Percentiles rank a stretch among this genome's conserved stretches.
Evolutionary conservation across 2,797 vertebrate species (phyloP).

Genomic region (Pampus argenteus): DNA sequence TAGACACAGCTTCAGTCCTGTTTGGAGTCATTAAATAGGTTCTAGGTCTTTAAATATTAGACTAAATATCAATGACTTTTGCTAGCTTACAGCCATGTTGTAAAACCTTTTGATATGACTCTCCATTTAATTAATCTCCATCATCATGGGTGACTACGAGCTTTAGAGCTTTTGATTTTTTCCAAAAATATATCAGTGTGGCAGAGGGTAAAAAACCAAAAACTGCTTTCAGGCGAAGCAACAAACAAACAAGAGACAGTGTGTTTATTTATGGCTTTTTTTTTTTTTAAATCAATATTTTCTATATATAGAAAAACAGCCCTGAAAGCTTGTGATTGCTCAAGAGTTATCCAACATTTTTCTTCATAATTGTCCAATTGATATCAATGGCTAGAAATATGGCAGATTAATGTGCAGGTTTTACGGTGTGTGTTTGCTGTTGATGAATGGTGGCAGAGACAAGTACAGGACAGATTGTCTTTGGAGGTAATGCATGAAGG

Average conservation of each 20-base stretch:
- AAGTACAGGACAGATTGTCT: constrained; percentile 4
- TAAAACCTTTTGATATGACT: constrained; percentile 43
- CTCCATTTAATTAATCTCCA: constrained; percentile 31
- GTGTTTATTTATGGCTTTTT: constrained; percentile 32
- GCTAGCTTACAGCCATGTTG: constrained; percentile 14
- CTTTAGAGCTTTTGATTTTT: constrained; percentile 15
- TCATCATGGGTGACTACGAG: constrained; percentile 19
- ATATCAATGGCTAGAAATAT: constrained; percentile 21
- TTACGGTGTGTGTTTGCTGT: constrained; percentile 6
- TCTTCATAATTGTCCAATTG: constrained; percentile 7
- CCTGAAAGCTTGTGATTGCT: constrained; percentile 6
- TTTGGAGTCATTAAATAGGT: constrained; percentile 3
- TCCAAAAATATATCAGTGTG: constrained; percentile 38
- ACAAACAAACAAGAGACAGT: constrained; percentile 20
- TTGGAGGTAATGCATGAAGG: not conserved
- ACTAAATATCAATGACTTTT: constrained; percentile 1
- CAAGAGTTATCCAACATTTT: constrained; percentile 23
- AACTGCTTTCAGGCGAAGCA: constrained; percentile 14
- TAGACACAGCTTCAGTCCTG: not conserved
- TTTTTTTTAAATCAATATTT: constrained; percentile 34
- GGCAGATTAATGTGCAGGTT: constrained; percentile 22
- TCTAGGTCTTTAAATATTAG: constrained; percentile 1
- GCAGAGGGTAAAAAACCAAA: not conserved
- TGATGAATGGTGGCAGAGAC: constrained; percentile 16
- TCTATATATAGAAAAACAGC: constrained; percentile 23